phyloP scores from a whole-genome alignment of 2,113 vertebrate genomes.

The Lophura nycthemera region DNA sequence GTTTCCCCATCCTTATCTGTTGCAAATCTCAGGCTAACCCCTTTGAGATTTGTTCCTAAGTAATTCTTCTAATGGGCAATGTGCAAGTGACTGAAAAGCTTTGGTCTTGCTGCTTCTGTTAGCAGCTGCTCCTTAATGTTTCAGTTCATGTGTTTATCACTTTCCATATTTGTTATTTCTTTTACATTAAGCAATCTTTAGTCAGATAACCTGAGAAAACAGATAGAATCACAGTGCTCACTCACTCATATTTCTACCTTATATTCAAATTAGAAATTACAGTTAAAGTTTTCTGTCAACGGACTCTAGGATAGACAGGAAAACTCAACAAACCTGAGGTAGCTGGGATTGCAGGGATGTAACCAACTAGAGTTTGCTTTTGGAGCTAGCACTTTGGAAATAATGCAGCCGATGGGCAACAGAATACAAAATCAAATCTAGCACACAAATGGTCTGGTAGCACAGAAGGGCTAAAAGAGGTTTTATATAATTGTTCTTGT shows the following conservation, averaged over 20 bases:
- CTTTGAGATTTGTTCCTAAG: background rate
- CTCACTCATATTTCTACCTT: no score
- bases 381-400: background rate
- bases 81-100: background rate
- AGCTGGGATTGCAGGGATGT: background rate
- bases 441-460: background rate
- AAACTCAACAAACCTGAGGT: background rate
- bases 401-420: background rate
- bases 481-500: background rate
- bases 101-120: background rate
- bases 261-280: background rate
- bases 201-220: background rate
- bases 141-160: background rate
- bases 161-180: background rate
- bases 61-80: background rate
- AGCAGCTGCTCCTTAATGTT: background rate
- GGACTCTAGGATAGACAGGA: background rate
- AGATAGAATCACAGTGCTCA: background rate
- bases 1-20: background rate
- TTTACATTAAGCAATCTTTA: background rate
- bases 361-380: background rate
- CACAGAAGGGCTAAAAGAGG: background rate
- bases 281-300: background rate
- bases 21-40: background rate
- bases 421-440: background rate